Conservation (phyloP, 2,113 vertebrate genomes). For the Boulengeromyrus knoepffleri region DNA sequence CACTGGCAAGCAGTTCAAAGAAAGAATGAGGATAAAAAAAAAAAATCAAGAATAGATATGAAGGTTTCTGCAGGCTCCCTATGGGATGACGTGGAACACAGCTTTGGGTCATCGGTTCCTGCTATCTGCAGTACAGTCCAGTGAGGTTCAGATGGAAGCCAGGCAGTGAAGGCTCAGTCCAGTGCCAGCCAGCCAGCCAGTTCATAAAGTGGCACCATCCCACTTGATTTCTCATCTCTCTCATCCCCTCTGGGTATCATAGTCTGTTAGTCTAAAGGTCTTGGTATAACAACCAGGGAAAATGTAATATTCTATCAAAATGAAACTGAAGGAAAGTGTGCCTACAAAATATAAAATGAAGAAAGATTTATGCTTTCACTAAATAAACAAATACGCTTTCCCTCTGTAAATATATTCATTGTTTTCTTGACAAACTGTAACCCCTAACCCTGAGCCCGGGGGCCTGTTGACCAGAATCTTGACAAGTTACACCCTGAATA, state of each 20-base stretch:
- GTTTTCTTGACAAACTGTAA: not conserved
- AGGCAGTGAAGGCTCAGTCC: not conserved
- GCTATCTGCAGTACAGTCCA: not conserved
- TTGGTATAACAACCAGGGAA: not conserved
- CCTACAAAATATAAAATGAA: not conserved
- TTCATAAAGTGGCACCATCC: slow-evolving; percentile 7
- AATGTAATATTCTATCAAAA: not conserved
- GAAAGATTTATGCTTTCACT: not conserved
- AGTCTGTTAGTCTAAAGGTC: not conserved
- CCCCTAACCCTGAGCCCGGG: not conserved
- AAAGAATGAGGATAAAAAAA: not conserved
- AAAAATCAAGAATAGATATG: not conserved
- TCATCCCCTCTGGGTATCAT: not conserved
- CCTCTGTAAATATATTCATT: not conserved
- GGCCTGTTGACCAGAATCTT: not conserved
- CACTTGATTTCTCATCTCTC: not conserved
- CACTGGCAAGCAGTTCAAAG: not conserved
- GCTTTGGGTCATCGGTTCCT: not conserved
- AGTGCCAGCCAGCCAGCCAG: slow-evolving; percentile 3
- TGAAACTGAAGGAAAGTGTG: not conserved
- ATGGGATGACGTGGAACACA: not conserved
- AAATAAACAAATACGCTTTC: not conserved
- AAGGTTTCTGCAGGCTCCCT: not conserved
- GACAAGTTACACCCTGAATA: not conserved
- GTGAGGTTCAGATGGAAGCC: not conserved